Percentiles rank a stretch among this genome's conserved stretches.
These are phyloP conservation scores for Agonopterix arenella DNA, from an alignment of 2,888 invertebrate species.

Conservation along the genomic window DNA sequence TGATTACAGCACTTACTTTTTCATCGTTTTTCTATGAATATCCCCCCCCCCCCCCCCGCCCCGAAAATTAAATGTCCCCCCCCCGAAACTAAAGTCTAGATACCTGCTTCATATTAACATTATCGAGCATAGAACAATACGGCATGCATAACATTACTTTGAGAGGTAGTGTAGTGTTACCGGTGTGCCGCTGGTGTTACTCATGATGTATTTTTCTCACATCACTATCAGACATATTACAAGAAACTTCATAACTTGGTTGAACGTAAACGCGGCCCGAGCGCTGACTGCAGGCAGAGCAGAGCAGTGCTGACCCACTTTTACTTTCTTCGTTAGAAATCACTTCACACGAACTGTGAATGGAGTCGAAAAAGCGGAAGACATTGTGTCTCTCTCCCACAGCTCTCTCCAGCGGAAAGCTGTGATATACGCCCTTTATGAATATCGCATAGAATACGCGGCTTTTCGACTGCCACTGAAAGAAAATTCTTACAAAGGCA, in stretches of 20 bases:
- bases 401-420: slow-evolving; percentile 41
- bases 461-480: no score
- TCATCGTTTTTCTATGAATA: no score
- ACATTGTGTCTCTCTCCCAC: slow-evolving; percentile 57
- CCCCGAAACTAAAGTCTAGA: no score
- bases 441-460: neutral
- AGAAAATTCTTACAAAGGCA: no score
- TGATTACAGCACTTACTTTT: no score
- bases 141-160: no score
- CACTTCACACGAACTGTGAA: slow-evolving; percentile 61
- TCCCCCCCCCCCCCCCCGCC: no score
- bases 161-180: no score
- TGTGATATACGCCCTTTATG: slow-evolving; percentile 1
- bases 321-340: slow-evolving; percentile 69
- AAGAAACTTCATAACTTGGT: neutral
- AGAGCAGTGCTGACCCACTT: slow-evolving; percentile 48
- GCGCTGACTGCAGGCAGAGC: neutral
- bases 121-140: no score
- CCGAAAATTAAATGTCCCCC: no score
- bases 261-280: neutral
- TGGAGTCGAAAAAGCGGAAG: slow-evolving; percentile 64
- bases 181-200: no score
- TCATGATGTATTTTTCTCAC: neutral
- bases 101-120: no score
- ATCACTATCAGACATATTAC: neutral